A percentile compares a stretch with the other conserved stretches of the same genome.
These are phyloP conservation scores for Thymelicus acteon DNA, from an alignment of 2,888 invertebrate genomes.

Conservation along the genomic window DNA sequence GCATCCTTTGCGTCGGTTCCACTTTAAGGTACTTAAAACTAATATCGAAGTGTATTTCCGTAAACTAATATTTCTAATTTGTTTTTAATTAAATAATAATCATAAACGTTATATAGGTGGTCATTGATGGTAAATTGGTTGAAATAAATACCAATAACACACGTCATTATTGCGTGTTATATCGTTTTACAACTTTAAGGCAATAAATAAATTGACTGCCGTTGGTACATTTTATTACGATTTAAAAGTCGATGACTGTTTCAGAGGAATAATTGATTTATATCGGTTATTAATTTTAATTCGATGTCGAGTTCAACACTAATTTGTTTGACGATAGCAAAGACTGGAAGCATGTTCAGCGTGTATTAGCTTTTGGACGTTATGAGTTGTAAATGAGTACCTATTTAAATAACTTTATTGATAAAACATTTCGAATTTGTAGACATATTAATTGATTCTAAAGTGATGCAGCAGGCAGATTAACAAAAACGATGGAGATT, in stretches of 20 bases:
- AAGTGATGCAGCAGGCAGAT: too few relatives aligned
- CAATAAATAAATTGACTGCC: constrained; percentile 83
- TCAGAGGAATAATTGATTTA: constrained; percentile 82
- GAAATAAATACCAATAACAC: constrained; percentile 82
- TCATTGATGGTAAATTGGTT: constrained; percentile 77
- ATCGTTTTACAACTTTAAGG: constrained; percentile 83
- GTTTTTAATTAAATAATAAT: constrained; percentile 76
- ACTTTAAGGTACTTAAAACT: too few relatives aligned
- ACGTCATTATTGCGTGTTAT: constrained; percentile 82
- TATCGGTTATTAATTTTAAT: constrained; percentile 76
- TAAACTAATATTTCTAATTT: constrained; percentile 61
- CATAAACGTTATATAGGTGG: constrained; percentile 73
- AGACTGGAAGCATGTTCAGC: background rate
- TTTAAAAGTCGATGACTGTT: constrained; percentile 83
- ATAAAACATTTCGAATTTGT: too few relatives aligned
- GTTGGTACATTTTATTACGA: constrained; percentile 83
- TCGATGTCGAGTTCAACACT: constrained; percentile 61
- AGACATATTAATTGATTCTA: too few relatives aligned
- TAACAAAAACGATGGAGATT: too few relatives aligned
- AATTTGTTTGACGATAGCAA: constrained; percentile 40
- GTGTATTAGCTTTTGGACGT: background rate
- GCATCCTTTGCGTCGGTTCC: too few relatives aligned
- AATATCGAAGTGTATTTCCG: constrained; percentile 34
- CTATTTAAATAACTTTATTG: background rate
- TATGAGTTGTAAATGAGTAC: background rate